Percentiles rank a stretch among this genome's conserved stretches.
These are phyloP conservation scores for Drosophila birchii DNA, from an alignment of 2,888 invertebrate species.

Conservation along the genomic window DNA sequence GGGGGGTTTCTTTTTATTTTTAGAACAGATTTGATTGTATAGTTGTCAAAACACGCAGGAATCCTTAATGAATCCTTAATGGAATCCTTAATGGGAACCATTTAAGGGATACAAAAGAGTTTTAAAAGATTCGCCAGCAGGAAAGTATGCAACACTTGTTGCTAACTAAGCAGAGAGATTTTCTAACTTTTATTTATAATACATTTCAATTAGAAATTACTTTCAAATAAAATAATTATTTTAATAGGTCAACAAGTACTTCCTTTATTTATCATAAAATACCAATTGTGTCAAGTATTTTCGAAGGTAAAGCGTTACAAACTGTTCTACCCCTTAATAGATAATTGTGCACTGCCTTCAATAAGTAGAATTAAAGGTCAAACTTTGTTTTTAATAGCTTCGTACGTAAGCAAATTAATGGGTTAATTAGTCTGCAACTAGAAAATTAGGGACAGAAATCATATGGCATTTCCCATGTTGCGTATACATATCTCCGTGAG, in stretches of 20 bases:
- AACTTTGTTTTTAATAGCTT: slow-evolving; percentile 1
- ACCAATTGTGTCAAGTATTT: neutral
- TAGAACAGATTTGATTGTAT: neutral
- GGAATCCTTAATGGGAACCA: neutral
- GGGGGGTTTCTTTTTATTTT: neutral
- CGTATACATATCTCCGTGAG: slow-evolving; percentile 12
- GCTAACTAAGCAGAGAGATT: no score
- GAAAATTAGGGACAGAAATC: slow-evolving; percentile 8
- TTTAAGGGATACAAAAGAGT: neutral
- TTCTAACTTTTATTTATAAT: neutral
- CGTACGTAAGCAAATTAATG: slow-evolving; percentile 24
- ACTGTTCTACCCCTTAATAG: neutral
- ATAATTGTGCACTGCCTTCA: neutral
- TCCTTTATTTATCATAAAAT: neutral
- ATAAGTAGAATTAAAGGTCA: slow-evolving; percentile 5
- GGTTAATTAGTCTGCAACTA: slow-evolving; percentile 37
- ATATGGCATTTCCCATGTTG: slow-evolving; percentile 40
- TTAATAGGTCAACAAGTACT: neutral
- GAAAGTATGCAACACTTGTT: neutral
- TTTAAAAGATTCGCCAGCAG: neutral
- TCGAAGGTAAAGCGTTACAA: slow-evolving; percentile 3
- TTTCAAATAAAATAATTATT: neutral
- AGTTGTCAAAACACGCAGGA: neutral
- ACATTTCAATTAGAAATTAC: neutral
- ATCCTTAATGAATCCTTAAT: no score